Evolutionary conservation across 1,140 invertebrate genomes (phyloP), one percentile per base, ranked within the genome.

Genomic region (Cephus cinctus): DNA sequence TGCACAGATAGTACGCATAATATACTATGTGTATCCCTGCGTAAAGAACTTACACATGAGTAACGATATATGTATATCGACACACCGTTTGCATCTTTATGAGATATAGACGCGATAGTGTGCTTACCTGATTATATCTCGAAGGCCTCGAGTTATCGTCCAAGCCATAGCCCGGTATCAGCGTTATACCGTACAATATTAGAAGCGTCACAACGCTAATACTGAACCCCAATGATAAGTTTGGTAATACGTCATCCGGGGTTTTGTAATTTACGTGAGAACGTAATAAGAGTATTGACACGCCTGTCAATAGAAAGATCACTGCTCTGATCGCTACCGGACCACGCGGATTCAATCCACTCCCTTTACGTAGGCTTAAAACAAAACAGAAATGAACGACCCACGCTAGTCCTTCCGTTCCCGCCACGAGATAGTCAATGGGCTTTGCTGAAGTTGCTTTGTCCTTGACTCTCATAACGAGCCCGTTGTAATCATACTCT

Each of bases 341-440:
- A 2, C 92, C 92, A 43, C 90, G 76, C 44, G 85, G 81, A 75
- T 82, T 90, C 32, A 75, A 75, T 57, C 78, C 80, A 41, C 81
- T 76, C 69, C 77, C 81, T 59, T 74, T 83, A 59, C 83, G 82
- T 15, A 93, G 69, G 14, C 83, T 82, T 46, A 87, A 56, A 21
- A 89, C 73, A 69, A 87, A 94, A 11, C 83, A 79, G 55, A 87
- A 81, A 75, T 95, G 91, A 11, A 90, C 76, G 19, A 88, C 68
- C 91, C 90, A 94, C 49, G 87, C 78, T 49, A 91, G 67, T 57
- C 81, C 82, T 65, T 88, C 80, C 19, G 87, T 77, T 34, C 81
- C 81, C 35, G 82, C 78, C 16, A 84, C 73, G 31, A 92, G 81
- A 65, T 87, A 86, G 72, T 90, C 85, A 43, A 86, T 79, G 19